phyloP scores from a whole-genome alignment of 2,797 vertebrate genomes.

The Margarornis squamiger region DNA sequence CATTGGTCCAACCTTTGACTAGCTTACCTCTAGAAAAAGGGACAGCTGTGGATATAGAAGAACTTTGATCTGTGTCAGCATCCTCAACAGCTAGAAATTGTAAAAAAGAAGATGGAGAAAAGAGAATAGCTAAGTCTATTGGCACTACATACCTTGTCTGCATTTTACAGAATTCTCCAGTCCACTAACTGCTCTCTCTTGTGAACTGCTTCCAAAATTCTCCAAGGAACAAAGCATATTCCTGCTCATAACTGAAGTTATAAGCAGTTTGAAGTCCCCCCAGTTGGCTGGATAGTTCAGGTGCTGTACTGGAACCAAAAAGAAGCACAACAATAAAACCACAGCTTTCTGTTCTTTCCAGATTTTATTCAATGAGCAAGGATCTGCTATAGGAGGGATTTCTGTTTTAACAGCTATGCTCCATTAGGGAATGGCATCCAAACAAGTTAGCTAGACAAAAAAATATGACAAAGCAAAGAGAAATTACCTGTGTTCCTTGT shows the following conservation, averaged over 20 bases:
- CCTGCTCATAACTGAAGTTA: not conserved
- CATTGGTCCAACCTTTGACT: not conserved
- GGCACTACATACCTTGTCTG: not conserved
- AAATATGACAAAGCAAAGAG: not conserved
- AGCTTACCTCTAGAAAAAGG: not conserved
- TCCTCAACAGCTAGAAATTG: not conserved
- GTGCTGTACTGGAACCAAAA: not conserved
- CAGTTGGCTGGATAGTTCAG: rapidly evolving
- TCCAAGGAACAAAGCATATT: not conserved
- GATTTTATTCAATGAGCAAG: not conserved
- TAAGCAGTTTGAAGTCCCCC: not conserved
- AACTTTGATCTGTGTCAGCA: not conserved
- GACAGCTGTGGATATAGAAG: not conserved
- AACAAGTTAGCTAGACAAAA: not conserved
- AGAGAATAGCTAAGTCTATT: not conserved
- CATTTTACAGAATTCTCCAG: not conserved
- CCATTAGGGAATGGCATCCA: not conserved
- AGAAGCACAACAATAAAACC: not conserved
- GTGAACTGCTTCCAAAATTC: not conserved
- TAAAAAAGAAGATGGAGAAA: not conserved
- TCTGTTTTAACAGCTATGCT: not conserved
- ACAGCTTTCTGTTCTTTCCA: not conserved
- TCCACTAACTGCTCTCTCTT: not conserved
- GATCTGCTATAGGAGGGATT: not conserved
- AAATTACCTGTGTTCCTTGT: not conserved